Base-by-base conservation (phyloP, 2,113 vertebrate genomes). In the Origma solitaria region DNA sequence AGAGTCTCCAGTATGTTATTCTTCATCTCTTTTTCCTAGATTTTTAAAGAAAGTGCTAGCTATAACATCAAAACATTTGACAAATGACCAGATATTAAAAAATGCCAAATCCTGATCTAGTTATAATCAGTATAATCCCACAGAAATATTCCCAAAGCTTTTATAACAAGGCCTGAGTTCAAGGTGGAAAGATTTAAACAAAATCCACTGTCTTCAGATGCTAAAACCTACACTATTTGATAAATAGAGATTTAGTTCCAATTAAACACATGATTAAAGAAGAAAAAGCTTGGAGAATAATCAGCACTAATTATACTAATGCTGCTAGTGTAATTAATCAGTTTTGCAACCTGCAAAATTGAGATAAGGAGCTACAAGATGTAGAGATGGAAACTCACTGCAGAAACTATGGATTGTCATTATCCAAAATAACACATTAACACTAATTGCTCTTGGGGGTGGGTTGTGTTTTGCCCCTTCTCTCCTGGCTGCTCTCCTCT, bases 241-340 rank as follows among this genome's bases (percentile, higher is more conserved):
- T 92, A 95, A 91, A 94, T 47, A 69, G 28, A 79, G 86, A 86
- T 90, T 94, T 91, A 69, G 65, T 79, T 91, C 73, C 73, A 95
- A 95, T 94, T 96, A 92, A 87, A 75, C 68, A 86, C 20, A 94
- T 69, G 91, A 89, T 87, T 95, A 95, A 91, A 95, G 83, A 93
- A 81, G 44, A 79, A 60, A 84, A 88, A 92, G 62, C 77, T 84
- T 73, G 14, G 78, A 89, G 91, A 91, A 89, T 91, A 94, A 94
- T 89, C 77, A 81, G 65, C 75, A 58, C 42, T 91, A 91, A 95
- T 94, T 92, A 86, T 53, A 87, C 57, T 80, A 79, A 78, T 89
- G 49, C 61, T 85, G 82, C 70, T 65, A 50, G 31, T 57, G 42
- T 91, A 95, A 97, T 91, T 79, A 92, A 92, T 95, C 90, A 81